phyloP scores from a whole-genome alignment of 2,888 invertebrate genomes.

The Marasmarcha lunaedactyla region DNA sequence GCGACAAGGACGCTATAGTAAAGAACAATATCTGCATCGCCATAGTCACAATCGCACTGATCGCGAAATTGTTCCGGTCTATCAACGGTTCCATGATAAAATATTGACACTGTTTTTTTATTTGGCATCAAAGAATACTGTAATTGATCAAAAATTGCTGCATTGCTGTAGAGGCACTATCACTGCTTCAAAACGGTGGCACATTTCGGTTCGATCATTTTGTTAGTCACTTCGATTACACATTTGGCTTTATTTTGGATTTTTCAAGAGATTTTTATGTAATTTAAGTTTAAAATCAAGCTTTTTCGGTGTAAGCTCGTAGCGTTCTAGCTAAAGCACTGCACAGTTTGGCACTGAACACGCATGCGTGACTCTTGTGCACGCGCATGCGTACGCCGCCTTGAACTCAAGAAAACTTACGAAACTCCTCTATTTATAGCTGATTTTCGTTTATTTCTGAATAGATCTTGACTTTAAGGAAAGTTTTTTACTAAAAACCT shows the following conservation, averaged over 20 bases:
- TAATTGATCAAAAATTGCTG: conserved; percentile 34
- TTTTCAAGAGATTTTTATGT: conserved; percentile 5
- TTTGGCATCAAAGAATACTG: conserved; percentile 40
- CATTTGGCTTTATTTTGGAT: conserved; percentile 1
- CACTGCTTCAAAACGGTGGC: background rate
- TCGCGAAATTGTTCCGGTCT: conserved; percentile 87
- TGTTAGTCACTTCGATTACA: background rate
- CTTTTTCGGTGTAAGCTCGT: conserved; percentile 3
- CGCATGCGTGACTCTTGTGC: too few relatives aligned
- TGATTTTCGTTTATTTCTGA: conserved; percentile 1
- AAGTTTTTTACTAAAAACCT: too few relatives aligned
- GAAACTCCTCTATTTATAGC: conserved; percentile 12
- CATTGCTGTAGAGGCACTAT: conserved; percentile 42
- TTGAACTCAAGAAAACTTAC: background rate
- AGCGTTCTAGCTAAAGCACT: background rate
- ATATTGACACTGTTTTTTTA: conserved; percentile 35
- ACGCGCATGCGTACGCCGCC: conserved; percentile 32
- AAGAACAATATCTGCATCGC: conserved; percentile 91
- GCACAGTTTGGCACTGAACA: too few relatives aligned
- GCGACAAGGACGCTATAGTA: conserved; percentile 85
- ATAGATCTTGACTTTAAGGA: too few relatives aligned
- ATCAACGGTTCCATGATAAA: conserved; percentile 77
- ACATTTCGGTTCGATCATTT: background rate
- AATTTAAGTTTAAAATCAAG: background rate
- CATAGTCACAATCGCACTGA: conserved; percentile 87